Base-by-base conservation (phyloP, 2,113 vertebrate genomes). In the Phylloscopus trochilus region DNA sequence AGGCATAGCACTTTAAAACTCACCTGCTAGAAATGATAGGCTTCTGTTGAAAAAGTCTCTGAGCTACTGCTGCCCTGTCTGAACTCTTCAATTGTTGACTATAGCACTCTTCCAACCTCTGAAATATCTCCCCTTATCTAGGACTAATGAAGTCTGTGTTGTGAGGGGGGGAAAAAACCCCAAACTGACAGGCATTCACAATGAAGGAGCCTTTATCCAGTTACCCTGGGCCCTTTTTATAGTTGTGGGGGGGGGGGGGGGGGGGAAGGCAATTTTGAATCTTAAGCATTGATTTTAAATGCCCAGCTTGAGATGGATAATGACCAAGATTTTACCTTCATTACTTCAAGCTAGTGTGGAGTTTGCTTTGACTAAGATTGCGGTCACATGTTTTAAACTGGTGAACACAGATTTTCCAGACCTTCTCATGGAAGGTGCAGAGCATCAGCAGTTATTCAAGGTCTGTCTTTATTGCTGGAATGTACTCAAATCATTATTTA, bases 101-200 rank as follows among this genome's bases (percentile, higher is more conserved):
- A 15, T 4, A 83, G 31, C 8, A 10, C 8, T 55, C 23, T 77
- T 7, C 13, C 16, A 26, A 33, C 18, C 20, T 53, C 60, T 73
- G 76, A 60, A 92, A 49, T 47, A 7, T 52, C 33, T 67, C 16
- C 15, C 8, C 16, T 80, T 3, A 77, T 74, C 13, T 70, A 47
- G 41, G 43, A 69, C 52, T 56, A 70, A 43, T 27, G 6, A 14
- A 75, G 27, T 49, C 52, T 58, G n/a, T 67, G 14, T 62, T 82
- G 13, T 0, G 3, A 7, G 2, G 7, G 7, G 2, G 7, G 7
- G 4, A 2, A 1, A 4, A 5, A 28, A 11, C 1, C 8, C 31
- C 37, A 12, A 24, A 10, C 41, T 85, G 63, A 16, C 9, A 20
- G 19, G 15, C 8, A 5, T 9, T 74, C 44, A 22, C 23, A 47